Evolutionary conservation across 2,797 vertebrate species (phyloP), one percentile per base, ranked within the genome.

Genomic region (Xenopus petersii): DNA sequence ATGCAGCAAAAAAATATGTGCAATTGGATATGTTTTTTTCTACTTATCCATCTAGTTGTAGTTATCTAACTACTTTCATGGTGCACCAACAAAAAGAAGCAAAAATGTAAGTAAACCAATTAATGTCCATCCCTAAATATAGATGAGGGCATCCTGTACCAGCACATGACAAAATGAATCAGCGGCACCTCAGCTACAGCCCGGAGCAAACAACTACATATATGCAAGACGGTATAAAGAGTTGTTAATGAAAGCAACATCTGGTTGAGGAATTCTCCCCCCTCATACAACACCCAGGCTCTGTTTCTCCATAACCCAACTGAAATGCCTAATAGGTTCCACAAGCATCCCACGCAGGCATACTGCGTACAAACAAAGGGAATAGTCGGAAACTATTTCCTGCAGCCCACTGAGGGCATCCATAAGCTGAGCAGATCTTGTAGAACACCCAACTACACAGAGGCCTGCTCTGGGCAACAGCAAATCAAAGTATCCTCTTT

Each of bases 341-440:
- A 69, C 36, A 30, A 30, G 61, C n/a, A 30, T 48, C 48, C 66
- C 67, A 64, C 49, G 21, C 67, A 75, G 26, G 10, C 59, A 7
- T 5, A 9, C 12, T 10, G 49, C 8, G 26, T 3, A 36, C n/a
- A 21, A 36, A 49, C 24, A 63, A n/a, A 64, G 3, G 17, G 3
- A 13, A 63, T 33, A 2, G 2, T 33, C 12, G 13, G 30, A 61
- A 61, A 61, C 9, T 26, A 26, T 15, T 74, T 67, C 72, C 72
- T 49, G 47, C 54, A 49, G 71, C 71, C 64, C 64, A 61, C 46
- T 12, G n/a, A 17, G 8, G 15, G 55, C 16, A 58, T 51, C 15
- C 49, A 51, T 10, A 51, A 51, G 49, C 15, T 51, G 49, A 3
- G 49, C 49, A 51, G 36, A 42, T 42, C 36, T 42, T 42, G 36